Evolutionary conservation across 2,888 invertebrate species (phyloP).

Genomic region (Eupeodes luniger): DNA sequence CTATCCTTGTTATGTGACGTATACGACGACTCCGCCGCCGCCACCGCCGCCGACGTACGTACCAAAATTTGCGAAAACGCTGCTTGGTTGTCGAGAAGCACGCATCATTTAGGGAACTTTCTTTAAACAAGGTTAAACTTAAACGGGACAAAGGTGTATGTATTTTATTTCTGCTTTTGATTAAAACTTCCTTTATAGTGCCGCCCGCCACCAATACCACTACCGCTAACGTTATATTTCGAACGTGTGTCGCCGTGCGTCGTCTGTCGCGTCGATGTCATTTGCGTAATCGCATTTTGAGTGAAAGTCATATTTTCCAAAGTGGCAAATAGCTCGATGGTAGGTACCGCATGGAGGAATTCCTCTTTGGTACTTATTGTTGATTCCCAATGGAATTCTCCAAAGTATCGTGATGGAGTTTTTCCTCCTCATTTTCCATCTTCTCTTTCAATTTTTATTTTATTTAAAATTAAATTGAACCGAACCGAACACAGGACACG

Average conservation of each 20-base stretch:
- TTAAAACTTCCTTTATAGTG: slow-evolving; percentile 10
- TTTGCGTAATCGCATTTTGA: slow-evolving; percentile 82
- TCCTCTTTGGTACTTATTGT: slow-evolving; percentile 1
- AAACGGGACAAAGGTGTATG: not conserved
- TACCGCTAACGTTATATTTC: no score
- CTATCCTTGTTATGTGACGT: slow-evolving; percentile 1
- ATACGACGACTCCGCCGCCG: no score
- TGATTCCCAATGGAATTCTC: slow-evolving; percentile 47
- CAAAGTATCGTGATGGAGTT: slow-evolving; percentile 19
- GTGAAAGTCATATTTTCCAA: slow-evolving; percentile 79
- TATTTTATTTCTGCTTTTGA: slow-evolving; percentile 32
- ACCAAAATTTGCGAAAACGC: no score
- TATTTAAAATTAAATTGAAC: slow-evolving; percentile 61
- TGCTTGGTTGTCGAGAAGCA: not conserved
- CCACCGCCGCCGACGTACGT: no score
- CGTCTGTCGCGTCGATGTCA: slow-evolving; percentile 51
- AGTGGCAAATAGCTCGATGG: slow-evolving; percentile 16
- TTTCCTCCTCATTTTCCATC: not conserved
- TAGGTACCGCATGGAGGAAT: slow-evolving; percentile 25
- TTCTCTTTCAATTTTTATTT: not conserved
- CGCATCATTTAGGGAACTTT: slow-evolving; percentile 45
- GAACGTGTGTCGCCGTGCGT: not conserved
- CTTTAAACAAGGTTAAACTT: slow-evolving; percentile 51
- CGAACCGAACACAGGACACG: not conserved
- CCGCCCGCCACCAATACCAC: no score